These are phyloP conservation scores for Eidolon dupreanum DNA, from an alignment of 2,797 vertebrate genomes.

Conservation along the genomic window DNA sequence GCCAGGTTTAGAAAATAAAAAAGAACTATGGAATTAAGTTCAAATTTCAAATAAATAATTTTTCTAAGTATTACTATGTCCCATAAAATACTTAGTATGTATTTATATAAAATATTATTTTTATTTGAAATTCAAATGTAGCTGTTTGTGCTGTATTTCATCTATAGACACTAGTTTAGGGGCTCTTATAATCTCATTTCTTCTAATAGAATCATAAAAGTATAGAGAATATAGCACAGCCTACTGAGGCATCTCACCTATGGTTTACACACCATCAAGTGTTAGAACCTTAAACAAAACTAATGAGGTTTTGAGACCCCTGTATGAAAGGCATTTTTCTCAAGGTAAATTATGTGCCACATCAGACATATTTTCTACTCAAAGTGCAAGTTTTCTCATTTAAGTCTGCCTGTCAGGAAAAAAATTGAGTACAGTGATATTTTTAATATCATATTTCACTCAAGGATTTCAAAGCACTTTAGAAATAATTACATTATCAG, in stretches of 20 bases:
- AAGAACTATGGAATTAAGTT: background rate
- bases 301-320: slow-evolving; percentile 3
- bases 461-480: slow-evolving; percentile 61
- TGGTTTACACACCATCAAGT: background rate
- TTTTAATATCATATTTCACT: slow-evolving; percentile 72
- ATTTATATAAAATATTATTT: background rate
- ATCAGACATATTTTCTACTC: slow-evolving; percentile 17
- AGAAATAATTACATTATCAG: slow-evolving; percentile 67
- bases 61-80: background rate
- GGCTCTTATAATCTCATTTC: background rate
- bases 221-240: background rate
- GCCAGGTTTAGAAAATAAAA: background rate
- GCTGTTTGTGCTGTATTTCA: background rate
- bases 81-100: background rate
- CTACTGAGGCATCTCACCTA: background rate
- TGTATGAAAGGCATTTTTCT: slow-evolving; percentile 19
- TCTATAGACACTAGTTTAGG: background rate
- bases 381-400: slow-evolving; percentile 60
- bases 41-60: background rate
- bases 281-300: background rate
- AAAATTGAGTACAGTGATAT: slow-evolving; percentile 47
- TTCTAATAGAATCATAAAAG: background rate
- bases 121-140: background rate
- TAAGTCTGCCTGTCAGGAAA: slow-evolving; percentile 43
- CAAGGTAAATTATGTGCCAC: slow-evolving; percentile 20